Base-by-base conservation (phyloP, 1,140 invertebrate genomes). In the Drosophila paulistorum region DNA sequence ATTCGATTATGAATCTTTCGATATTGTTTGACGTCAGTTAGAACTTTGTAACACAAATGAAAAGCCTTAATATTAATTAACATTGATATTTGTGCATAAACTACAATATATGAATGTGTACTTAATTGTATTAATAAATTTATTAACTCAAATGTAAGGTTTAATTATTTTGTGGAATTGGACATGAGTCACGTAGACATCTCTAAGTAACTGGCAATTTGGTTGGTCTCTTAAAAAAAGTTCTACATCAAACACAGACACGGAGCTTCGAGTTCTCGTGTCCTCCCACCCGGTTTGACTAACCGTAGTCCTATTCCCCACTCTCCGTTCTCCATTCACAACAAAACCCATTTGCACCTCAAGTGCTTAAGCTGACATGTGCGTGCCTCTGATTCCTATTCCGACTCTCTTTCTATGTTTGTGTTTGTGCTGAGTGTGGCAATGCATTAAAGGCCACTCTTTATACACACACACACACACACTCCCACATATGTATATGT, bases 201-300 rank as follows among this genome's bases (percentile, higher is more conserved):
- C 57, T 39, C 57, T 59, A 59, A 59, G 30, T 48, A 35, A 59
- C 57, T 59, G 45, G 45, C 37, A 39, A 39, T 11, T 39, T 41
- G 58, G 62, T 61, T 77, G 65, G 10, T 62, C 51, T 60, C 63
- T 74, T 83, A 69, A 79, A 45, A 68, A 68, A 65, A 61, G 67
- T 67, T 63, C 64, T 54, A 82, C 83, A 87, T 89, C 79, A 87
- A 89, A 87, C 84, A 83, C 76, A 83, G 72, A 67, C 77, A 60
- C 57, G 57, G 14, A 55, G 23, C 2, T 30, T 30, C 45, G 20
- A 65, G 20, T 35, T 17, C 63, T 51, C 37, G 26, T 51, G 35
- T 39, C 33, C 11, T 20, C 35, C 37, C 17, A 23, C 20, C n/a
- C n/a, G n/a, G n/a, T n/a, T n/a, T n/a, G n/a, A n/a, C n/a, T n/a